phyloP scores from a whole-genome alignment of 2,797 vertebrate genomes.

The Tadarida brasiliensis region DNA sequence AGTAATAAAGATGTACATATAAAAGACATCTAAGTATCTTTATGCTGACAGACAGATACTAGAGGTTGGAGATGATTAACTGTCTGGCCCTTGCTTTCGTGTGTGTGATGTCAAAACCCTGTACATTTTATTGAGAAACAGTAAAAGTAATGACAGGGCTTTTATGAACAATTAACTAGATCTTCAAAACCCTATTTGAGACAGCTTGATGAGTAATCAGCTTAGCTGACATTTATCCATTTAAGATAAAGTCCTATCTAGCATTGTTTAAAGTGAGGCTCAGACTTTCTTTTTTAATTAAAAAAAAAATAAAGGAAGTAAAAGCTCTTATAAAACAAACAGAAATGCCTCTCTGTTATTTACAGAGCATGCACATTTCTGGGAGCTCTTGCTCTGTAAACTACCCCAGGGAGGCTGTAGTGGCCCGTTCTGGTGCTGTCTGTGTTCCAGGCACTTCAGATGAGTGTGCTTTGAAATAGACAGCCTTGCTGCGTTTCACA shows the following conservation, averaged over 20 bases:
- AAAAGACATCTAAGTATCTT: not conserved
- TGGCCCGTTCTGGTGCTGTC: not conserved
- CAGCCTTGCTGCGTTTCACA: not conserved
- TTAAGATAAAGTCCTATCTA: conserved; percentile 27
- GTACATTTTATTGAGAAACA: conserved; percentile 26
- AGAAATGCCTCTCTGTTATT: not conserved
- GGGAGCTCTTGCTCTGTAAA: not conserved
- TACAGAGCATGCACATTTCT: not conserved
- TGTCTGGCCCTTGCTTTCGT: not conserved
- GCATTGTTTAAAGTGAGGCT: not conserved
- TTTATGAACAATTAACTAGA: conserved; percentile 35
- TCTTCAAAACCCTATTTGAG: not conserved
- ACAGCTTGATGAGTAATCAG: not conserved
- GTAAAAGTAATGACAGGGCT: not conserved
- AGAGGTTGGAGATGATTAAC: not conserved
- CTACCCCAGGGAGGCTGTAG: not conserved
- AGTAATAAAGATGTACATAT: not conserved
- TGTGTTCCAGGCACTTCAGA: not conserved
- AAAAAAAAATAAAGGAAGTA: not conserved
- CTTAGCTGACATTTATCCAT: conserved; percentile 11
- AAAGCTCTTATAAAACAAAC: not conserved
- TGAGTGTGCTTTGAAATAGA: not conserved
- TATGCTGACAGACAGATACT: not conserved
- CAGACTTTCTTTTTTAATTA: not conserved
- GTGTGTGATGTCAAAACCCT: conserved; percentile 20